phyloP scores from a whole-genome alignment of 2,888 invertebrate species.

The Steinernema hermaphroditum region DNA sequence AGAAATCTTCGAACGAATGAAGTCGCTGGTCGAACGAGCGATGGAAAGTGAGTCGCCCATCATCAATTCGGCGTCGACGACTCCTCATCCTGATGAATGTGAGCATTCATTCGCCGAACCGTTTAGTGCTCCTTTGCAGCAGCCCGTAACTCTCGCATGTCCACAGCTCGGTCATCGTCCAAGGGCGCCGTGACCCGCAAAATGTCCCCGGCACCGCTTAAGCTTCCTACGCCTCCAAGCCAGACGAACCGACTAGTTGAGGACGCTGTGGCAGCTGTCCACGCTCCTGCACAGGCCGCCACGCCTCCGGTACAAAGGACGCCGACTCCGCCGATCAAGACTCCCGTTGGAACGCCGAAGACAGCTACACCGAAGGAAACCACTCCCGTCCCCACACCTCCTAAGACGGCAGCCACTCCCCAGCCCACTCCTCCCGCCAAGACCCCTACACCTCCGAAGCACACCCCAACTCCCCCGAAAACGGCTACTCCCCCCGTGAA shows the following conservation, averaged over 20 bases:
- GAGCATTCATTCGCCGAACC: too few species aligned
- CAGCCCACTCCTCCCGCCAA: neutral
- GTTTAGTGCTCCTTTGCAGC: neutral
- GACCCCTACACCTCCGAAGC: neutral
- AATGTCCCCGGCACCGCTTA: neutral
- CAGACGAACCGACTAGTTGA: neutral
- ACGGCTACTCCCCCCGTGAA: slow-evolving; percentile 4
- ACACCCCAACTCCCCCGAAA: neutral
- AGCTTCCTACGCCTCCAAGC: neutral
- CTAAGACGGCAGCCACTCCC: neutral
- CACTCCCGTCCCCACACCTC: neutral
- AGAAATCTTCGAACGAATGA: slow-evolving; percentile 62
- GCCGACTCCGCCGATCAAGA: neutral
- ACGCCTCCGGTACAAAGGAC: neutral
- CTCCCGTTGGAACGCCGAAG: neutral
- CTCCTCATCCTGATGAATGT: neutral
- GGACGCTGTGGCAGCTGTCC: slow-evolving; percentile 1
- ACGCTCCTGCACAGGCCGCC: neutral
- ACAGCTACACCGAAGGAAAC: neutral
- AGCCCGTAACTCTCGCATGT: neutral
- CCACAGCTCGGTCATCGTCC: neutral
- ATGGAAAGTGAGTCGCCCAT: slow-evolving; percentile 54
- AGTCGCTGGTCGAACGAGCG: slow-evolving; percentile 53
- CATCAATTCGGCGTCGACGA: slow-evolving; percentile 31
- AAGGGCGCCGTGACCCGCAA: neutral